phyloP scores from a whole-genome alignment of 2,888 invertebrate genomes.

The Esperia sulphurella region DNA sequence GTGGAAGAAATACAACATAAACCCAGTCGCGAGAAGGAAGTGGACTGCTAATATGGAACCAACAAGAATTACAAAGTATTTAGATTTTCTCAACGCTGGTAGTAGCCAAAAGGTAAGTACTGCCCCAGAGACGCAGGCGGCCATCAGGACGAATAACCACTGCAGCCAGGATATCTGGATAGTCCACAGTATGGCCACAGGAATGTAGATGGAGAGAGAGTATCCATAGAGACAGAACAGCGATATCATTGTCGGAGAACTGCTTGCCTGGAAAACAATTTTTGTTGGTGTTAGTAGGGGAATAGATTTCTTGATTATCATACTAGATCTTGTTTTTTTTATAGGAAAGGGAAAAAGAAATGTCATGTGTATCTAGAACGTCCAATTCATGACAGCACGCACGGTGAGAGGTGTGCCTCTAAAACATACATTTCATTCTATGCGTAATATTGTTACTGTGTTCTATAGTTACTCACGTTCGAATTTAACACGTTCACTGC shows the following conservation, averaged over 20 bases:
- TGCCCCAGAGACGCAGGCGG: constrained; percentile 89
- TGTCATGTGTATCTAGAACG: too few relatives aligned
- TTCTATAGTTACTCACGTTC: too few relatives aligned
- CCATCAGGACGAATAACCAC: constrained; percentile 91
- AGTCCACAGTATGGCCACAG: constrained; percentile 95
- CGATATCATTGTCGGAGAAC: constrained; percentile 86
- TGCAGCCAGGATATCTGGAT: constrained; percentile 91
- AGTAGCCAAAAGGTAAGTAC: constrained; percentile 91
- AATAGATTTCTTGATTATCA: too few relatives aligned
- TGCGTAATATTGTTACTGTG: too few relatives aligned
- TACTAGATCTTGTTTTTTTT: too few relatives aligned
- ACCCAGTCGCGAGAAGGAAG: constrained; percentile 90
- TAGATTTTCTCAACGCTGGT: constrained; percentile 85
- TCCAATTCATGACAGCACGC: too few relatives aligned
- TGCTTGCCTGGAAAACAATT: constrained; percentile 73
- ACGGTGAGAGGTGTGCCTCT: too few relatives aligned
- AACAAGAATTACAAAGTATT: constrained; percentile 61
- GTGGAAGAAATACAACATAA: constrained; percentile 91
- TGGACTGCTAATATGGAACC: constrained; percentile 87
- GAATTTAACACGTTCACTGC: too few relatives aligned
- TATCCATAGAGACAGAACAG: constrained; percentile 97
- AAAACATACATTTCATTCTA: too few relatives aligned
- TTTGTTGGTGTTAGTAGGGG: too few relatives aligned
- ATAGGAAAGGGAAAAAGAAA: too few relatives aligned
- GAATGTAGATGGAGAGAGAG: constrained; percentile 95